These are phyloP conservation scores for Lerista edwardsae DNA, from an alignment of 2,797 vertebrate genomes.

Conservation along the genomic window DNA sequence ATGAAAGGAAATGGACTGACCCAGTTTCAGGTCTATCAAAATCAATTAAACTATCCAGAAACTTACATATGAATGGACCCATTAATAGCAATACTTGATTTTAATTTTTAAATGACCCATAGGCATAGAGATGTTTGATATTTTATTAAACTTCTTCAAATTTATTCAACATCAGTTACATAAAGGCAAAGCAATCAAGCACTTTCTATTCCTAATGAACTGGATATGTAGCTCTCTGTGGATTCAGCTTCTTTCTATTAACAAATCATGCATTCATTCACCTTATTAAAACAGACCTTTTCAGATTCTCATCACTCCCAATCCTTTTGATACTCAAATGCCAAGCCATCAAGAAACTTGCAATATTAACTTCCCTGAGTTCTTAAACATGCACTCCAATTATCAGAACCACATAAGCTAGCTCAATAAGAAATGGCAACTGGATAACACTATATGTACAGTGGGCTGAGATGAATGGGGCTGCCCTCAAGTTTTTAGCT, in stretches of 20 bases:
- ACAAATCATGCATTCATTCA: not conserved
- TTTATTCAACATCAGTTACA: not conserved
- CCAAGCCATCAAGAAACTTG: not conserved
- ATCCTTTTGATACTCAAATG: not conserved
- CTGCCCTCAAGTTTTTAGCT: too few species aligned
- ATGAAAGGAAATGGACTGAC: not conserved
- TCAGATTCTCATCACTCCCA: not conserved
- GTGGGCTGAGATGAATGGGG: too few species aligned
- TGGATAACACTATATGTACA: not conserved
- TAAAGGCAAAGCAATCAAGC: accelerated
- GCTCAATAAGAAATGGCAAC: not conserved
- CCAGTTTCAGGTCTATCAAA: not conserved
- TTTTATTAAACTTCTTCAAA: not conserved
- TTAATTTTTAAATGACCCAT: not conserved
- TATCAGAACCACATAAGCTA: not conserved
- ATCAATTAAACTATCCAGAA: not conserved
- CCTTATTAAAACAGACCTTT: not conserved
- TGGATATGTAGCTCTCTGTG: not conserved
- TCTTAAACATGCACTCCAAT: not conserved
- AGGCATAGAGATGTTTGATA: not conserved
- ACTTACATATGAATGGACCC: not conserved
- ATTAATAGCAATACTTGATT: not conserved
- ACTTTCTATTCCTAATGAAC: not conserved
- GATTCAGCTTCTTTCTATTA: not conserved
- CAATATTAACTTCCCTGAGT: not conserved